phyloP scores from a whole-genome alignment of 35 echinoderm and acorn worm genomes.

The Patiria miniata region DNA sequence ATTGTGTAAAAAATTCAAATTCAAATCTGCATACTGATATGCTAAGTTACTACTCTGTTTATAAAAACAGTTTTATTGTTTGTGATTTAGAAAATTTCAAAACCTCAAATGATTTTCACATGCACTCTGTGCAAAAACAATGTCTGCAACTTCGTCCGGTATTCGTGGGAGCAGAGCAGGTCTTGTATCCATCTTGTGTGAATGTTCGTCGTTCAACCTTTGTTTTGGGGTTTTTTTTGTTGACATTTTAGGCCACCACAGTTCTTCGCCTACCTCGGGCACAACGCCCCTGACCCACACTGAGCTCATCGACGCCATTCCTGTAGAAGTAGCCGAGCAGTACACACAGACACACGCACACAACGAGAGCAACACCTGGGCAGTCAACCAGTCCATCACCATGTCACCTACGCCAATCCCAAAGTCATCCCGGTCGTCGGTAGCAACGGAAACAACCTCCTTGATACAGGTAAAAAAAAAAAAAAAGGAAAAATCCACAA shows the following conservation, averaged over 20 bases:
- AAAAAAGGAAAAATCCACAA: too few relatives aligned
- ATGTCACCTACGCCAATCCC: slow-evolving; percentile 19
- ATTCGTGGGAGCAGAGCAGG: too few relatives aligned
- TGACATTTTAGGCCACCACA: neutral
- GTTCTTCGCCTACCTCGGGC: neutral
- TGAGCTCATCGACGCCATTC: slow-evolving; percentile 5
- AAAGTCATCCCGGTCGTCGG: slow-evolving; percentile 7
- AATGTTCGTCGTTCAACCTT: too few relatives aligned
- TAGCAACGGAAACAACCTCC: neutral
- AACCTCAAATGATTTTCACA: too few relatives aligned
- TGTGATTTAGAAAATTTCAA: too few relatives aligned
- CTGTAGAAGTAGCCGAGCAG: neutral
- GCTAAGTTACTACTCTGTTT: too few relatives aligned
- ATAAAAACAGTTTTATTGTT: too few relatives aligned
- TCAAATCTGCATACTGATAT: too few relatives aligned
- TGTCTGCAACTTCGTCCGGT: too few relatives aligned
- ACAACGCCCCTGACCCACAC: neutral
- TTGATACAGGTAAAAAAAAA: neutral
- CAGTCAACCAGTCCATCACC: neutral
- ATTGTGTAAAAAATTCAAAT: too few relatives aligned
- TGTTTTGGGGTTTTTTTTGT: neutral
- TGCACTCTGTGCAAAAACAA: too few relatives aligned
- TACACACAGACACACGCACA: slow-evolving; percentile 16
- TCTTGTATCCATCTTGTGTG: too few relatives aligned
- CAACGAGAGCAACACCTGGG: neutral